Conservation (phyloP, 1,140 invertebrate species). For the Pseudobourletiella spinata region DNA sequence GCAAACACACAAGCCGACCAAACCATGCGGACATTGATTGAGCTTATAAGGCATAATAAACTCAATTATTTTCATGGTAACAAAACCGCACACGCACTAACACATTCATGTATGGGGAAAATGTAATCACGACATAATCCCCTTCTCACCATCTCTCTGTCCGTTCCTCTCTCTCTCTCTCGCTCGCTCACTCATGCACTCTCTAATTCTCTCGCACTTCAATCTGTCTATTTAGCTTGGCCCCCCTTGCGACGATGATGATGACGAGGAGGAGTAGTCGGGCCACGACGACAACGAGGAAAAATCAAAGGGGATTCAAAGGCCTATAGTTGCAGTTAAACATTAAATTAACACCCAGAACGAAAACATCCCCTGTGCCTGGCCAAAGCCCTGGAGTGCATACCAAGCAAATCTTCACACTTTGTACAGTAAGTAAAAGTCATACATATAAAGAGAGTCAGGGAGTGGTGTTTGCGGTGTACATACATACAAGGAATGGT, state of each 20-base stretch:
- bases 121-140: conserved; percentile 8
- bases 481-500: no score
- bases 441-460: no score
- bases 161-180: no score
- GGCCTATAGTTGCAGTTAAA: background rate
- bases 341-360: background rate
- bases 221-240: conserved; percentile 2
- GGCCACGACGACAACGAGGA: no score
- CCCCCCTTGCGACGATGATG: no score
- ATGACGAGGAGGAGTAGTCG: background rate
- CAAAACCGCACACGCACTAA: background rate
- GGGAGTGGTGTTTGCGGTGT: no score
- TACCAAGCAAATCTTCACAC: no score
- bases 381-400: no score
- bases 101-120: background rate
- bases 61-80: background rate
- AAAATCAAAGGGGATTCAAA: background rate
- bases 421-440: no score
- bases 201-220: conserved; percentile 1
- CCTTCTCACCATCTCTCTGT: background rate
- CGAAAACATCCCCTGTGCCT: no score
- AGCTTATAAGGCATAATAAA: background rate
- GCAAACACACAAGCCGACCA: no score
- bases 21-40: background rate
- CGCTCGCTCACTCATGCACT: no score